Evolutionary conservation across 2,888 invertebrate species (phyloP).

Genomic region (Eupithecia exiguata): DNA sequence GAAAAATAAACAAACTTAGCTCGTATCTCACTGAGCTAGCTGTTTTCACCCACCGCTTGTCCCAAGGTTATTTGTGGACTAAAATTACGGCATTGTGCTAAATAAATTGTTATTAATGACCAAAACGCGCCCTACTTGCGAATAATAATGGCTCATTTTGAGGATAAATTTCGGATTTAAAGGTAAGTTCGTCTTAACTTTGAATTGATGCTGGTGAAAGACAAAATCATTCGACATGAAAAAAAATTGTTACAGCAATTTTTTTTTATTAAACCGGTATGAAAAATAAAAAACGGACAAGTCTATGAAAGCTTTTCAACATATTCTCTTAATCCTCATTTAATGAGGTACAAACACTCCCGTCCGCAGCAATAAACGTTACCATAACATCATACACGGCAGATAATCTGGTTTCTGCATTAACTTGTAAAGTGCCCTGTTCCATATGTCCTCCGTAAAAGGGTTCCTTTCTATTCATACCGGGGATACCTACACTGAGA

Average conservation of each 20-base stretch:
- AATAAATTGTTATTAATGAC: slow-evolving; percentile 84
- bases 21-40: slow-evolving; percentile 17
- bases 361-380: slow-evolving; percentile 35
- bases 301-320: slow-evolving; percentile 17
- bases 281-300: neutral
- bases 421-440: slow-evolving; percentile 72
- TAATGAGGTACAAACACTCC: slow-evolving; percentile 34
- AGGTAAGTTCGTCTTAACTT: slow-evolving; percentile 47
- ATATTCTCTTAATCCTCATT: slow-evolving; percentile 26
- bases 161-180: slow-evolving; percentile 67
- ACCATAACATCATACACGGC: slow-evolving; percentile 48
- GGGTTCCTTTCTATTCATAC: slow-evolving; percentile 79
- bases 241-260: neutral
- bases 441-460: slow-evolving; percentile 75
- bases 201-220: slow-evolving; percentile 47
- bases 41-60: slow-evolving; percentile 22
- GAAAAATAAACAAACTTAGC: neutral
- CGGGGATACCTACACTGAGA: slow-evolving; percentile 54
- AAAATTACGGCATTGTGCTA: slow-evolving; percentile 79
- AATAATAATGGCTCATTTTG: slow-evolving; percentile 74
- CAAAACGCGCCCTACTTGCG: slow-evolving; percentile 72
- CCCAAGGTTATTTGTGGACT: slow-evolving; percentile 71
- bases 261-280: neutral
- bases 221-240: slow-evolving; percentile 21
- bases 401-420: slow-evolving; percentile 74